These are phyloP conservation scores for Plectrocnemia conspersa DNA, from an alignment of 1,140 invertebrate species.

Conservation along the genomic window DNA sequence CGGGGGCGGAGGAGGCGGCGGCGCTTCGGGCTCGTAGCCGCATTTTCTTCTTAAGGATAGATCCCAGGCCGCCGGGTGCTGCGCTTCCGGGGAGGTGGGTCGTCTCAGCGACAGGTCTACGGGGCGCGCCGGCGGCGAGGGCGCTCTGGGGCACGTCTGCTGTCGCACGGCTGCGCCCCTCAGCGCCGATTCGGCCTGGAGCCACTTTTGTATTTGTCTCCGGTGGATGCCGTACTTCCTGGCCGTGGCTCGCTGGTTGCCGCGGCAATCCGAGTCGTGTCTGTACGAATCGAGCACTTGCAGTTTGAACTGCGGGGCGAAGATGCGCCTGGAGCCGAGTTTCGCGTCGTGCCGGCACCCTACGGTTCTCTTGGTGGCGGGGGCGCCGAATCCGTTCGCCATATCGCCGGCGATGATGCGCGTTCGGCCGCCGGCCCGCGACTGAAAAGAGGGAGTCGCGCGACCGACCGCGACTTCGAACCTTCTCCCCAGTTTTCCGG, in stretches of 20 bases:
- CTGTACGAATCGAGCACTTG: conserved; percentile 81
- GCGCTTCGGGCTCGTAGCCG: conserved; percentile 35
- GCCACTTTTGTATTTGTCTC: conserved; percentile 83
- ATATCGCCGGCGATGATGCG: no score
- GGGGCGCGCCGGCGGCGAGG: conserved; percentile 44
- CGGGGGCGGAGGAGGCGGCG: conserved; percentile 35
- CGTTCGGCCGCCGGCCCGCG: not conserved
- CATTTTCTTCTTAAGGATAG: conserved; percentile 42
- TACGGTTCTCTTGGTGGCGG: conserved; percentile 36
- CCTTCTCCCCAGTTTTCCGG: conserved; percentile 17
- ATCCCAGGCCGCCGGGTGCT: conserved; percentile 52
- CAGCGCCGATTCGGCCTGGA: conserved; percentile 73
- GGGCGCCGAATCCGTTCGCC: conserved; percentile 34
- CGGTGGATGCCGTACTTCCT: conserved; percentile 82
- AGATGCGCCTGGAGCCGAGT: conserved; percentile 74
- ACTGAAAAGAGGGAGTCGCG: conserved; percentile 29
- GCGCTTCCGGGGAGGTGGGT: conserved; percentile 47
- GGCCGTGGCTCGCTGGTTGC: conserved; percentile 79
- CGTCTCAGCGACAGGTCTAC: conserved; percentile 48
- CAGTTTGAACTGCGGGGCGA: conserved; percentile 78
- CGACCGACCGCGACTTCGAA: conserved; percentile 11
- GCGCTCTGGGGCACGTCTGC: conserved; percentile 33
- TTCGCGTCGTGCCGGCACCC: conserved; percentile 49
- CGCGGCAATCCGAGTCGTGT: conserved; percentile 75
- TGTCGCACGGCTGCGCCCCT: conserved; percentile 55